A percentile compares a stretch with the other conserved stretches of the same genome.
Conservation (phyloP, 35 echinoderm and acorn worm genomes). For the Ptychodera flava region DNA sequence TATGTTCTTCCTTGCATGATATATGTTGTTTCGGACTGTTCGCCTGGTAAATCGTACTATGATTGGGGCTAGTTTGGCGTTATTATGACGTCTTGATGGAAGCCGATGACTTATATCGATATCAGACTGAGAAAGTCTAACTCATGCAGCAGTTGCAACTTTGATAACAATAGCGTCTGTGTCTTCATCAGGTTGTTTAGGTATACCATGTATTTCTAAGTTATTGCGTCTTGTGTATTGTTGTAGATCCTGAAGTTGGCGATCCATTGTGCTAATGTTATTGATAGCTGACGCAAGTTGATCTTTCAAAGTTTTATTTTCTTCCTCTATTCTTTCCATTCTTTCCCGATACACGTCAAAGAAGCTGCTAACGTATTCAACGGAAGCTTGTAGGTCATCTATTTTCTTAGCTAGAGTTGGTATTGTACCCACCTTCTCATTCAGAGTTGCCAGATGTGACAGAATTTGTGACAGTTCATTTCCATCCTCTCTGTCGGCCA, state of each 20-base stretch:
- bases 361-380: neutral
- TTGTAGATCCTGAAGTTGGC: conserved; percentile 17
- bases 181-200: conserved; percentile 4
- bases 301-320: neutral
- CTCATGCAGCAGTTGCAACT: neutral
- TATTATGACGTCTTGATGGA: conserved; percentile 5
- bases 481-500: neutral
- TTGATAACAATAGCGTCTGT: conserved; percentile 1
- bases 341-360: neutral
- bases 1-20: neutral
- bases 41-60: neutral
- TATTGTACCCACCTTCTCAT: neutral
- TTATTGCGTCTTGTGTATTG: conserved; percentile 14
- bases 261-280: neutral
- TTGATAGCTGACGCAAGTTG: neutral
- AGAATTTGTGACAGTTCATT: neutral
- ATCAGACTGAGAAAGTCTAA: neutral
- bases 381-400: neutral
- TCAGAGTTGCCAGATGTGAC: neutral
- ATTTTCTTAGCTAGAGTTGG: neutral
- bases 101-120: conserved; percentile 9
- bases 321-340: neutral
- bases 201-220: conserved; percentile 8
- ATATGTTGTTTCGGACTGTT: neutral
- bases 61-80: neutral